Evolutionary conservation across 2,113 vertebrate species (phyloP).

Genomic region (Gambusia affinis): DNA sequence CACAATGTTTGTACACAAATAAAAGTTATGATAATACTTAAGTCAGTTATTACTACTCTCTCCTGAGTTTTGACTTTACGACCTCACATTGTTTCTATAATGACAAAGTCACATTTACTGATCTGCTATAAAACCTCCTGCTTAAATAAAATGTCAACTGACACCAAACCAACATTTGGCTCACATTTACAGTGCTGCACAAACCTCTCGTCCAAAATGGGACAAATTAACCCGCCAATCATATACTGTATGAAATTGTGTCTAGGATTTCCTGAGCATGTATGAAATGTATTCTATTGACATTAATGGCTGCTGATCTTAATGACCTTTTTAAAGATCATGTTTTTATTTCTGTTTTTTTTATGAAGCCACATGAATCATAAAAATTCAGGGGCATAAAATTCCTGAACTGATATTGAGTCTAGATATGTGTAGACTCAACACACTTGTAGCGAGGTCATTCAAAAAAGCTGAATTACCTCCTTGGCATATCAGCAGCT

Average conservation of each 20-base stretch:
- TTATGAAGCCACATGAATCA: not conserved
- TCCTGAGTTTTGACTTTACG: not conserved
- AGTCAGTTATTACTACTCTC: not conserved
- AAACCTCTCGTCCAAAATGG: too few relatives aligned
- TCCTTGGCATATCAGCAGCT: too few relatives aligned
- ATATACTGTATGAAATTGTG: not conserved
- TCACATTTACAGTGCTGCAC: not conserved
- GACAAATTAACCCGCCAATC: not conserved
- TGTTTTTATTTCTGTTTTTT: too few relatives aligned
- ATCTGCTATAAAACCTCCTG: not conserved
- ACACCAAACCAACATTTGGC: not conserved
- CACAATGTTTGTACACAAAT: not conserved
- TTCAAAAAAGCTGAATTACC: too few relatives aligned
- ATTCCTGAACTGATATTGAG: too few relatives aligned
- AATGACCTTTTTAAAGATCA: too few relatives aligned
- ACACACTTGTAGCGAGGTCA: too few relatives aligned
- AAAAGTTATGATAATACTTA: not conserved
- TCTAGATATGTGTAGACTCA: too few relatives aligned
- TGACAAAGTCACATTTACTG: not conserved
- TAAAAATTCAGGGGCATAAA: too few relatives aligned
- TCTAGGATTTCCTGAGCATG: not conserved
- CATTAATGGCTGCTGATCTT: too few relatives aligned
- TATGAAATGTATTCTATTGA: not conserved
- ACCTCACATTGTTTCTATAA: not conserved
- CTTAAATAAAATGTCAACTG: not conserved